These are phyloP conservation scores for Enchytraeus crypticus DNA, from an alignment of 2,888 invertebrate genomes.

Conservation along the genomic window DNA sequence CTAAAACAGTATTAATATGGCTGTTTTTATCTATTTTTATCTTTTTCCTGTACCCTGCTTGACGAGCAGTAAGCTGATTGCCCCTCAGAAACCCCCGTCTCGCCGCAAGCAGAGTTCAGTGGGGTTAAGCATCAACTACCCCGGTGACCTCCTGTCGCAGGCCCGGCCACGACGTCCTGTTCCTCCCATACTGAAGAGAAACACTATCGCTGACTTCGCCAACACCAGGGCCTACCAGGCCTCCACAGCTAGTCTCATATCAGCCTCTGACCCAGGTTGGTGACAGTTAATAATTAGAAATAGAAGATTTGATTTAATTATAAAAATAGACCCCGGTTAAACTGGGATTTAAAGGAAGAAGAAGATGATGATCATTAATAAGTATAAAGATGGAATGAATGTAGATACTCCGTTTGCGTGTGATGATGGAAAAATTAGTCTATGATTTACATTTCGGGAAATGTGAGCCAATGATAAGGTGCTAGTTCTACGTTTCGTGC, in stretches of 20 bases:
- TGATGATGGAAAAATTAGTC: too few species aligned
- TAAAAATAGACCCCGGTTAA: too few species aligned
- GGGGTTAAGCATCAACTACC: conserved; percentile 42
- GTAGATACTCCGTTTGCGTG: too few species aligned
- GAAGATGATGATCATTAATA: too few species aligned
- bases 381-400: too few species aligned
- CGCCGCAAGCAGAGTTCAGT: conserved; percentile 39
- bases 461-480: too few species aligned
- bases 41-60: too few species aligned
- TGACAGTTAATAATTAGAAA: background rate
- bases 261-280: conserved; percentile 17
- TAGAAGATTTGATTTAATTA: background rate
- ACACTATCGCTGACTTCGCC: conserved; percentile 46
- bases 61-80: background rate
- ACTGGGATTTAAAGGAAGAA: too few species aligned
- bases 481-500: too few species aligned
- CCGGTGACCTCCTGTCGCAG: conserved; percentile 42
- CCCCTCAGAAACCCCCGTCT: background rate
- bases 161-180: conserved; percentile 3
- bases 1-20: too few species aligned
- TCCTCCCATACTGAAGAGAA: conserved; percentile 38
- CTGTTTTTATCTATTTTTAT: too few species aligned
- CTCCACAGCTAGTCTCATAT: conserved; percentile 27
- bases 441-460: too few species aligned
- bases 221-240: conserved; percentile 31